These are phyloP conservation scores for Anadara kagoshimensis DNA, from an alignment of 1,140 invertebrate genomes.

Conservation along the genomic window DNA sequence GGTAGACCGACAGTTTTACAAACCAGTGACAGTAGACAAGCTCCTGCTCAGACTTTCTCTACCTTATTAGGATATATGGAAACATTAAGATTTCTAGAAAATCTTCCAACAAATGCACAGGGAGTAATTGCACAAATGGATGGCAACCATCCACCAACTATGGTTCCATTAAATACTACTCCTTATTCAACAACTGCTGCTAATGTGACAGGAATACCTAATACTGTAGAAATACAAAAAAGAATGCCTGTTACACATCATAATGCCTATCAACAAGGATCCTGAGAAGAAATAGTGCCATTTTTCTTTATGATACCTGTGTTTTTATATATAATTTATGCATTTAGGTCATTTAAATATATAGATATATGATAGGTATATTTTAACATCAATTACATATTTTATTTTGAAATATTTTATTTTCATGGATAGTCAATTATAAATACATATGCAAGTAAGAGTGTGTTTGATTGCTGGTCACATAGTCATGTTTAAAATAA, in stretches of 20 bases:
- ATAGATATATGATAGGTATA: too few relatives aligned
- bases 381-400: too few relatives aligned
- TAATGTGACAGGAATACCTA: slow-evolving; percentile 15
- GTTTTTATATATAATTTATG: too few relatives aligned
- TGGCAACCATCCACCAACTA: slow-evolving; percentile 29
- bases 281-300: too few relatives aligned
- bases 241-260: slow-evolving; percentile 10
- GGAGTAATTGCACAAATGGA: slow-evolving; percentile 38
- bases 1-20: slow-evolving; percentile 39
- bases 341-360: too few relatives aligned
- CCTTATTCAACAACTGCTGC: slow-evolving; percentile 21
- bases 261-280: too few relatives aligned
- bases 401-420: too few relatives aligned
- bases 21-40: slow-evolving; percentile 22
- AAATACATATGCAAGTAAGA: too few relatives aligned
- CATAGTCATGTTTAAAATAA: too few relatives aligned
- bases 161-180: slow-evolving; percentile 38
- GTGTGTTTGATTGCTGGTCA: too few relatives aligned
- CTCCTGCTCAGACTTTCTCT: slow-evolving; percentile 44
- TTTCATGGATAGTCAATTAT: too few relatives aligned
- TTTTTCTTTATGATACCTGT: too few relatives aligned
- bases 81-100: slow-evolving; percentile 50
- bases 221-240: slow-evolving; percentile 35
- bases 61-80: slow-evolving; percentile 55
- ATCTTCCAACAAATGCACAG: slow-evolving; percentile 49